Base-by-base conservation (phyloP, 2,888 invertebrate genomes). In the Frankliniella intonsa region DNA sequence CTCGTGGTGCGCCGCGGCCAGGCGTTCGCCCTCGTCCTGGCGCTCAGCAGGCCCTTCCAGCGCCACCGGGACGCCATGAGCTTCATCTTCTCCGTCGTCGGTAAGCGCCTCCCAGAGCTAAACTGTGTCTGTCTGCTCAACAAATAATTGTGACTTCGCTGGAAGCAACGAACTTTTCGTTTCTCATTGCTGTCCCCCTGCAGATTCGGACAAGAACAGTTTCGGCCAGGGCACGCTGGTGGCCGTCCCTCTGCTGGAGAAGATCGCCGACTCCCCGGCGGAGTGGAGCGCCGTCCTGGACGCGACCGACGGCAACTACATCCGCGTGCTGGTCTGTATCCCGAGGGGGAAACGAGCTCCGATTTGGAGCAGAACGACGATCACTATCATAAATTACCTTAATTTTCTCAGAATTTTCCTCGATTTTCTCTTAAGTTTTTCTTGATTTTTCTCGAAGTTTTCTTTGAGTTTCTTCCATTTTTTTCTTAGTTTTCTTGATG, bases 1-100 rank as follows among this genome's bases (percentile, higher is more conserved):
- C 90, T 96, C 80, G 94, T 97, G 0, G 90, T 97, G 11, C 90
- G 97, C 83, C 90, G 97, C 84, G 97, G 97, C 11, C 95, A 96
- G 87, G 89, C 93, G 49, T 97, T 97, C 88, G 90, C 90, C 86
- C 87, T 95, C 80, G 92, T 92, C 85, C 89, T 97, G 82, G 90
- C 91, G 19, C 90, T 96, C 83, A 94, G 93, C 86, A 90, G 95
- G 81, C 91, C 93, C 19, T 97, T 93, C 87, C 92, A 94, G 85
- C 90, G 92, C 27, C 90, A 90, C 22, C 91, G 89, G 86, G 97
- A 97, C 88, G 95, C 93, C 11, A 90, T 97, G 80, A 95, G 95
- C 69, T 93, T 97, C 85, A 94, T 96, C 82, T 96, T 97, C 87
- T 93, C 93, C 81, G 92, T 95, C 38, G 90, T 92, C 86, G 94